These are phyloP conservation scores for Capricornis sumatraensis DNA, from an alignment of 2,113 vertebrate species.

Conservation along the genomic window DNA sequence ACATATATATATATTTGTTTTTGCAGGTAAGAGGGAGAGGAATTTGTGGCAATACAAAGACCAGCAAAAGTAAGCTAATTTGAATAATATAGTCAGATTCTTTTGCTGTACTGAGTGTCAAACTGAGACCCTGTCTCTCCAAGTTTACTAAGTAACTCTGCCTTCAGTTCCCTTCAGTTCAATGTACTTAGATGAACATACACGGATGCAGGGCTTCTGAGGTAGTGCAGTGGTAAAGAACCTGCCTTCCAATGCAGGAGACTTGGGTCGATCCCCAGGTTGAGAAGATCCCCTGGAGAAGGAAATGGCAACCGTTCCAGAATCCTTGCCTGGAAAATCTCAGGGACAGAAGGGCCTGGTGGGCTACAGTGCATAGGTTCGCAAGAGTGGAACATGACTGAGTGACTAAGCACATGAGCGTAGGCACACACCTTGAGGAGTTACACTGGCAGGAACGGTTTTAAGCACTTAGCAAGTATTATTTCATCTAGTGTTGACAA, in stretches of 20 bases:
- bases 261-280: neutral
- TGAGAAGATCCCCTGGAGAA: neutral
- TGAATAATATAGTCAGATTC: neutral
- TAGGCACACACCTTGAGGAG: neutral
- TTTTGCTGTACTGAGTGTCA: neutral
- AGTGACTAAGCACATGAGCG: rapidly evolving
- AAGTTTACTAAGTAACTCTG: neutral
- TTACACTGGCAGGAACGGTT: neutral
- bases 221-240: neutral
- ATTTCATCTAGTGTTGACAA: neutral
- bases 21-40: too few species aligned
- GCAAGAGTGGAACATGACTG: neutral
- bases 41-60: neutral
- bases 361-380: neutral
- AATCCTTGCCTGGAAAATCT: neutral
- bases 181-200: neutral
- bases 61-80: neutral
- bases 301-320: neutral
- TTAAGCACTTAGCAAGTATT: neutral
- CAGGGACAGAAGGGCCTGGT: neutral
- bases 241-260: neutral
- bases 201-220: rapidly evolving
- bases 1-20: too few species aligned
- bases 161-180: neutral
- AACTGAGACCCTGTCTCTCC: neutral